Evolutionary conservation across 2,797 vertebrate species (phyloP).

Genomic region (Miichthys miiuy): DNA sequence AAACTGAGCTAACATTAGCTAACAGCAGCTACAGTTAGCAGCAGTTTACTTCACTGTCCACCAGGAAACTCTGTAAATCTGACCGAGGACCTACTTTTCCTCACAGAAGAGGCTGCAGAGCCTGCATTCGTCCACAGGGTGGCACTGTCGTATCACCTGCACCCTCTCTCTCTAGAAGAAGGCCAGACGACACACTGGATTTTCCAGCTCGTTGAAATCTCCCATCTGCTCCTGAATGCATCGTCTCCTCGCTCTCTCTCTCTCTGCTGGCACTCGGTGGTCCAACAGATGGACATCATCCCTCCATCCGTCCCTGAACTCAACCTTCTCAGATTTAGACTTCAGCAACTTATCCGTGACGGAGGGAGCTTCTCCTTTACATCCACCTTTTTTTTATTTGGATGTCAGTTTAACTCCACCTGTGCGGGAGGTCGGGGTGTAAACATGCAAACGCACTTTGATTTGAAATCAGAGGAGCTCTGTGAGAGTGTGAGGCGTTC

Average conservation of each 20-base stretch:
- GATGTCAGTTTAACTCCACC: slow-evolving; percentile 16
- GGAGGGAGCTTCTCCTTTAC: slow-evolving; percentile 12
- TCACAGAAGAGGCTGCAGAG: fast-evolving
- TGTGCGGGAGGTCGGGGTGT: neutral
- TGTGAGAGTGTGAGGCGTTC: slow-evolving; percentile 43
- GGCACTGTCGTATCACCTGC: slow-evolving; percentile 52
- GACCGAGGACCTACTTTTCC: too few species aligned
- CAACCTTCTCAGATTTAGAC: neutral
- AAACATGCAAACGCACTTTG: slow-evolving; percentile 38
- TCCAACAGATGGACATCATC: slow-evolving; percentile 62
- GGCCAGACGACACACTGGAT: slow-evolving; percentile 18
- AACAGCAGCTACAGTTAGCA: too few species aligned
- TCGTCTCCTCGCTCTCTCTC: slow-evolving; percentile 31
- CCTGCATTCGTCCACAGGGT: slow-evolving; percentile 45
- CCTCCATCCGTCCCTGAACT: slow-evolving; percentile 23
- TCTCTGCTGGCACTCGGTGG: slow-evolving; percentile 38
- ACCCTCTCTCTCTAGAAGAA: neutral
- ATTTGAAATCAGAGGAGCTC: slow-evolving; percentile 44
- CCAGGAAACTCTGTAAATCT: too few species aligned
- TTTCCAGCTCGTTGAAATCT: slow-evolving; percentile 74
- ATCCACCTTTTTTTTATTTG: slow-evolving; percentile 23
- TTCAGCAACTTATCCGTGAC: too few species aligned
- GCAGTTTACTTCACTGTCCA: too few species aligned
- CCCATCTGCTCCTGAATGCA: slow-evolving; percentile 63
- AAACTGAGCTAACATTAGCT: too few species aligned